Percentiles rank a stretch among this genome's conserved stretches.
Conservation (phyloP, 1,140 invertebrate species). For the Parasteatoda tepidariorum region DNA sequence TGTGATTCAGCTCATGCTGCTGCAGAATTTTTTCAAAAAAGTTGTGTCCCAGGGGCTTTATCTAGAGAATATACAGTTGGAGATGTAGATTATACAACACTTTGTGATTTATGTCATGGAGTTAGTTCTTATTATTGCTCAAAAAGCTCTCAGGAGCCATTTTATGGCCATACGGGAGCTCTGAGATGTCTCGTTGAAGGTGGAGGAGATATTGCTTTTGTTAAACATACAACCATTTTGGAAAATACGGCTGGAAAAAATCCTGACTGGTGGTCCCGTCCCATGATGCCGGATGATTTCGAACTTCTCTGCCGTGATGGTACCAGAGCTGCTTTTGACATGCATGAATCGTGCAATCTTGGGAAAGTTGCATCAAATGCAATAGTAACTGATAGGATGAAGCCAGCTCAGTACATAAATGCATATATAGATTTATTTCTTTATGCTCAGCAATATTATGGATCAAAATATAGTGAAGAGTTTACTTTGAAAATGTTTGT, state of each 20-base stretch:
- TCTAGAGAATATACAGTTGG: slow-evolving; percentile 72
- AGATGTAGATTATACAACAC: slow-evolving; percentile 71
- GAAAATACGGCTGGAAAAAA: slow-evolving; percentile 93
- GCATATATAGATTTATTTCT: slow-evolving; percentile 88
- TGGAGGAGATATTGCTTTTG: slow-evolving; percentile 94
- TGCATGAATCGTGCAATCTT: slow-evolving; percentile 79
- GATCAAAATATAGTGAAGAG: slow-evolving; percentile 83
- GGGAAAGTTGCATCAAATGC: slow-evolving; percentile 93
- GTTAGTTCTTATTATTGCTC: slow-evolving; percentile 83
- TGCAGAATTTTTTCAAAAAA: slow-evolving; percentile 86
- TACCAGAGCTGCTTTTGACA: slow-evolving; percentile 69
- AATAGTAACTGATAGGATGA: slow-evolving; percentile 86
- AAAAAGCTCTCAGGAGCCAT: slow-evolving; percentile 87
- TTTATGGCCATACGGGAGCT: slow-evolving; percentile 89
- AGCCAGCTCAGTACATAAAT: slow-evolving; percentile 80
- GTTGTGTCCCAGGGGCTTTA: slow-evolving; percentile 72
- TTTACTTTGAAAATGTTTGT: slow-evolving; percentile 90
- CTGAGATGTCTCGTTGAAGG: slow-evolving; percentile 94
- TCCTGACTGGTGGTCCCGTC: slow-evolving; percentile 91
- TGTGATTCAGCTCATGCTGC: slow-evolving; percentile 90
- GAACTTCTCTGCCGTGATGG: slow-evolving; percentile 95
- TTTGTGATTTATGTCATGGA: slow-evolving; percentile 95
- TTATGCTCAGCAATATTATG: slow-evolving; percentile 91
- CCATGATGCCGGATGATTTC: slow-evolving; percentile 90
- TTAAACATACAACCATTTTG: slow-evolving; percentile 86